Evolutionary conservation across 2,888 invertebrate species (phyloP).

Genomic region (Anagyrus pseudococci): DNA sequence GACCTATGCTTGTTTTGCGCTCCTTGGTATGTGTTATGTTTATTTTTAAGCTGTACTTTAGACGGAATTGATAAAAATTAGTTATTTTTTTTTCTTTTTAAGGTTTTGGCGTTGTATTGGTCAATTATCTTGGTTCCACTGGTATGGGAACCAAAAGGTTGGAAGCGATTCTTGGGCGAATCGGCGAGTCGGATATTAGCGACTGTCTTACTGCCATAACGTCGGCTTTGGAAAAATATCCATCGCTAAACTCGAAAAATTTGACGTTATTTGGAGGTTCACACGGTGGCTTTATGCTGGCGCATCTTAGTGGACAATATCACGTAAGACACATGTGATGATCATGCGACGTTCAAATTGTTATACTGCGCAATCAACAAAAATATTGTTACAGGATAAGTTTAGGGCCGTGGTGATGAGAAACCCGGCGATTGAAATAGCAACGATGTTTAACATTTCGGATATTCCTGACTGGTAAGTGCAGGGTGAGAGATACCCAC

Average conservation of each 20-base stretch:
- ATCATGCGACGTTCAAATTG: conserved; percentile 50
- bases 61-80: no score
- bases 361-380: neutral
- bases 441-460: conserved; percentile 73
- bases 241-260: conserved; percentile 68
- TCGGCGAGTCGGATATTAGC: conserved; percentile 80
- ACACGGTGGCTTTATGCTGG: conserved; percentile 88
- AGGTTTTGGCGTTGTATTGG: conserved; percentile 72
- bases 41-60: no score
- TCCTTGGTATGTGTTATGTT: no score
- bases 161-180: conserved; percentile 72
- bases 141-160: conserved; percentile 80
- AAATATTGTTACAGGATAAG: conserved; percentile 60
- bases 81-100: no score
- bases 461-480: conserved; percentile 90
- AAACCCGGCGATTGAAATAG: conserved; percentile 85
- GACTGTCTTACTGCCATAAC: conserved; percentile 78
- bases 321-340: no score
- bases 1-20: conserved; percentile 69
- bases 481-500: no score
- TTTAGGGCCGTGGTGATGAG: conserved; percentile 77
- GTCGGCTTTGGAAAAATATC: conserved; percentile 65
- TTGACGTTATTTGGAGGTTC: conserved; percentile 83
- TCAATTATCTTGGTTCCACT: conserved; percentile 80
- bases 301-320: conserved; percentile 83